Percentiles rank a stretch among this genome's conserved stretches.
phyloP scores from a whole-genome alignment of 2,797 vertebrate genomes.

The Neosalanx taihuensis region DNA sequence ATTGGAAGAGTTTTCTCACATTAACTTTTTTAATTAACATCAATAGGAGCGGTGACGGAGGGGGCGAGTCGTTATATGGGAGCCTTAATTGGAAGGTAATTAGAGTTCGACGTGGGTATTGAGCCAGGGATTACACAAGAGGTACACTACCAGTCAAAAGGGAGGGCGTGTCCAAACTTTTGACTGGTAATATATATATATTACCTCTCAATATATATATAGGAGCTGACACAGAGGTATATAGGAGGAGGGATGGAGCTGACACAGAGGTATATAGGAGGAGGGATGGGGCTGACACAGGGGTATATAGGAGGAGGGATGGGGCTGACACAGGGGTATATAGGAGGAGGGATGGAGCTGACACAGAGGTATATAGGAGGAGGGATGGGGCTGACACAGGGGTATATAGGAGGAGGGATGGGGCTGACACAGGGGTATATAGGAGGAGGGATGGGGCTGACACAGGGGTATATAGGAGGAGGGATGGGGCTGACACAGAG shows the following conservation, averaged over 20 bases:
- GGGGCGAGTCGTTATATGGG: slow-evolving; percentile 41
- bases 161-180: too few relatives aligned
- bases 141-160: not conserved
- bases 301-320: not conserved
- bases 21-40: slow-evolving; percentile 53
- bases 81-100: slow-evolving; percentile 55
- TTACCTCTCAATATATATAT: too few relatives aligned
- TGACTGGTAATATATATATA: too few relatives aligned
- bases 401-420: too few relatives aligned
- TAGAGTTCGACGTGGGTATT: slow-evolving; percentile 40
- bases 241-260: not conserved
- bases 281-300: not conserved
- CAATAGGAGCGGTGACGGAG: slow-evolving; percentile 29
- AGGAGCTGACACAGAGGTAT: too few relatives aligned
- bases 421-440: too few relatives aligned
- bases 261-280: not conserved
- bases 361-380: too few relatives aligned
- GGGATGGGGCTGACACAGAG: too few relatives aligned
- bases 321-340: slow-evolving; percentile 9
- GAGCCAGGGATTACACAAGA: slow-evolving; percentile 18
- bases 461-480: too few relatives aligned
- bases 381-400: too few relatives aligned
- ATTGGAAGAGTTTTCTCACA: slow-evolving; percentile 12
- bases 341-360: not conserved
- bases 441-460: too few relatives aligned